A percentile compares a stretch with the other conserved stretches of the same genome.
phyloP scores from a whole-genome alignment of 2,888 invertebrate genomes.

The Muschampia plurimacula region DNA sequence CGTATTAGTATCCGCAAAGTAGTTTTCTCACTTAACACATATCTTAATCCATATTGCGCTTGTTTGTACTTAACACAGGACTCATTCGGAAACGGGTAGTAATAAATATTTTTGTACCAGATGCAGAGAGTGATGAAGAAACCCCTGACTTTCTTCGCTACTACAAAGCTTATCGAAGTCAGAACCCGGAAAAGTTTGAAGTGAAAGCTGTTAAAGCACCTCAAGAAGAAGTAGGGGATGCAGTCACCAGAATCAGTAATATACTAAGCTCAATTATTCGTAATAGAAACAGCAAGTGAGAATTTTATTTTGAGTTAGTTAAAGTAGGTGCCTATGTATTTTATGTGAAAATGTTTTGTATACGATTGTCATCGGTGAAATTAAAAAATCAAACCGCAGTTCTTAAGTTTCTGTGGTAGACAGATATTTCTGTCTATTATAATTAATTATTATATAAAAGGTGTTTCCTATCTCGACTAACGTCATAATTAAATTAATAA shows the following conservation, averaged over 20 bases:
- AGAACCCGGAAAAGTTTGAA: conserved; percentile 45
- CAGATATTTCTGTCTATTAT: too few species aligned
- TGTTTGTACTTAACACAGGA: not conserved
- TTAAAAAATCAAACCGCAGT: too few species aligned
- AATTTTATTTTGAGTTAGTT: not conserved
- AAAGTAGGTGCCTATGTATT: too few species aligned
- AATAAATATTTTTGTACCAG: not conserved
- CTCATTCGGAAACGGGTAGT: not conserved
- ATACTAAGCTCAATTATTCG: conserved; percentile 45
- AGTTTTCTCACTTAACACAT: too few species aligned
- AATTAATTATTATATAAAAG: too few species aligned
- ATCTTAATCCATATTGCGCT: too few species aligned
- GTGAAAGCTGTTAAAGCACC: conserved; percentile 32
- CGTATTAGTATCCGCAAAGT: too few species aligned
- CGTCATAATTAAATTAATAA: too few species aligned
- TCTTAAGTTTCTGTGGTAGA: too few species aligned
- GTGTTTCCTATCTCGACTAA: too few species aligned
- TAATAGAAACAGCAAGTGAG: conserved; percentile 25
- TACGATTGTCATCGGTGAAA: too few species aligned
- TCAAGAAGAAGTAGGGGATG: conserved; percentile 36
- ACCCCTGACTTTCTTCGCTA: conserved; percentile 44
- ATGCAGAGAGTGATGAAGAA: conserved; percentile 20
- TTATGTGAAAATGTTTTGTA: too few species aligned
- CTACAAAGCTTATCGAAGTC: conserved; percentile 43
- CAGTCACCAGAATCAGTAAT: conserved; percentile 46